These are phyloP conservation scores for Hippoglossus stenolepis DNA, from an alignment of 2,113 vertebrate genomes.

Conservation along the genomic window DNA sequence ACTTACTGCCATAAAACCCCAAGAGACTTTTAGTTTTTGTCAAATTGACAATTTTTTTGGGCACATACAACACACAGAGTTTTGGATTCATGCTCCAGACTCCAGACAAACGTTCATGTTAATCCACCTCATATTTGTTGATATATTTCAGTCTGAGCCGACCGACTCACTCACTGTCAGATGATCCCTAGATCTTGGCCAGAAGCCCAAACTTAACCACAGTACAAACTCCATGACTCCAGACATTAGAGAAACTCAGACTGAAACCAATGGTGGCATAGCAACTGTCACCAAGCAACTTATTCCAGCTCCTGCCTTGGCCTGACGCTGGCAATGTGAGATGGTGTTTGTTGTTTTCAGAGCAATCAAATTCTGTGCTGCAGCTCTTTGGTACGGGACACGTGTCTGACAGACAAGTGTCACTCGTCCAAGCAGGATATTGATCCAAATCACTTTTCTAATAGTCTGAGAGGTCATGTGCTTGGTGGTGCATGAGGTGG, in stretches of 20 bases:
- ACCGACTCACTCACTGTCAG: neutral
- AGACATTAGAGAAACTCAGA: neutral
- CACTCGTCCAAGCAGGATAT: conserved; percentile 45
- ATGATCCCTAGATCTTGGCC: neutral
- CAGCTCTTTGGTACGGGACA: conserved; percentile 37
- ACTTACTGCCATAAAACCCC: too few relatives aligned
- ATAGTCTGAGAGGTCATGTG: conserved; percentile 48
- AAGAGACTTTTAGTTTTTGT: too few relatives aligned
- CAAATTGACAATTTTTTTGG: too few relatives aligned
- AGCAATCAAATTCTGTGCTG: conserved; percentile 12
- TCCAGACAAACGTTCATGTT: neutral
- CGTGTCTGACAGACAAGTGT: conserved; percentile 39
- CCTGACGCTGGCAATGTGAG: neutral
- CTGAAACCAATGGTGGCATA: conserved; percentile 33
- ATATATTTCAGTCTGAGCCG: too few relatives aligned
- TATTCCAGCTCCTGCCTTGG: neutral
- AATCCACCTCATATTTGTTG: neutral
- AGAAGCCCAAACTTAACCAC: neutral
- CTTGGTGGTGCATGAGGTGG: conserved; percentile 23
- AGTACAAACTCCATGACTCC: neutral
- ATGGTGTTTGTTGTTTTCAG: conserved; percentile 34
- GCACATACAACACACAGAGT: too few relatives aligned
- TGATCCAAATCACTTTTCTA: conserved; percentile 52
- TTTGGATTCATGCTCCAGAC: neutral
- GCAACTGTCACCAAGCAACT: conserved; percentile 62